Evolutionary conservation across 2,888 invertebrate species (phyloP), one percentile per base, ranked within the genome.

Genomic region (Acrobasis consociella): DNA sequence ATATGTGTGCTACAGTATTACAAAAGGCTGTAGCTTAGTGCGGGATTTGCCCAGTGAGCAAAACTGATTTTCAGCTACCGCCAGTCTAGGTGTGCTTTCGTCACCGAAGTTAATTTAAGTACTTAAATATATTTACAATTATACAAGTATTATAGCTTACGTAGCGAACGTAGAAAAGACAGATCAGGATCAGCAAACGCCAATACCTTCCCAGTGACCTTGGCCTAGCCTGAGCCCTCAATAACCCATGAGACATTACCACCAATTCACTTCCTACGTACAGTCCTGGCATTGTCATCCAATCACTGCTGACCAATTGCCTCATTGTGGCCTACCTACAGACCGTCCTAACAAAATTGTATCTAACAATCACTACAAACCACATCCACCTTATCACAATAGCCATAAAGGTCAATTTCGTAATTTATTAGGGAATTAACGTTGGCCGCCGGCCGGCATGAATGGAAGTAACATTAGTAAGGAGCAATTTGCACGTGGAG

Each of bases 221-320:
- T 60, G 51, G n/a, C 39, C 39, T 13, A 50, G 49, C 38, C 50
- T 52, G 50, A 39, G 50, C 50, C 50, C 38, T 49, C 3, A 37
- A 50, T 50, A 11, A 10, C 7, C 15, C 38, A 50, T 42, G 31
- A 49, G 58, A 17, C 13, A 46, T 49, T 49, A 51, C 38, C 42
- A 60, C n/a, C 60, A 60, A 60, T 60, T 60, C 60, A 8, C 22
- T 60, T 11, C 51, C 49, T 51, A 62, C 67, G 63, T 64, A 67
- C 64, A 62, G 66, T 64, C 64, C 65, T 66, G 69, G 67, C 77
- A 73, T 78, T 77, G 76, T 78, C 64, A 65, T 66, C 70, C 76
- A 77, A 78, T 78, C 76, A 72, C 67, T 60, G 64, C 60, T 46
- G 58, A 39, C 62, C 73, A 77, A 77, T 78, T 76, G 74, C 61